A percentile compares a stretch with the other conserved stretches of the same genome.
These are phyloP conservation scores for Brachyalestes nurse DNA, from an alignment of 2,797 vertebrate genomes.

Conservation along the genomic window DNA sequence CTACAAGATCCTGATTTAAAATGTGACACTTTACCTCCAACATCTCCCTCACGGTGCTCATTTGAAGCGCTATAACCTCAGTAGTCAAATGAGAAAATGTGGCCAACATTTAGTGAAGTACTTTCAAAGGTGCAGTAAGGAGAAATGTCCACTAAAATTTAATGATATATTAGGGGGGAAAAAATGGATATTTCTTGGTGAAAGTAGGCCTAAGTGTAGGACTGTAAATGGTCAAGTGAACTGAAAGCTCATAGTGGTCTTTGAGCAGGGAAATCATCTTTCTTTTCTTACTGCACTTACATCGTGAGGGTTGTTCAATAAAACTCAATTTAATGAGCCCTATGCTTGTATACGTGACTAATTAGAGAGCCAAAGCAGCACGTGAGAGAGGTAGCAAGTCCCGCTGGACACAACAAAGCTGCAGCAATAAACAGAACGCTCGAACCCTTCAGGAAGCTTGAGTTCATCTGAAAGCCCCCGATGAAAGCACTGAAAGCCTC, in stretches of 20 bases:
- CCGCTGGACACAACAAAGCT: not conserved
- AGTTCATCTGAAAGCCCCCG: slow-evolving; percentile 34
- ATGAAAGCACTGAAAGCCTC: slow-evolving; percentile 36
- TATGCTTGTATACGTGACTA: not conserved
- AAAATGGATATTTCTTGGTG: slow-evolving; percentile 1
- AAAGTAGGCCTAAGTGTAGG: not conserved
- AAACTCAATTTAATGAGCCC: not conserved
- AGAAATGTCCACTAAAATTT: not conserved
- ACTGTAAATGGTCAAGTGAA: slow-evolving; percentile 2
- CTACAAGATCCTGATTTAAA: not conserved
- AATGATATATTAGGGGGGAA: not conserved
- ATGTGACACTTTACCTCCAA: not conserved
- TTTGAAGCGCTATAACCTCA: too few relatives aligned
- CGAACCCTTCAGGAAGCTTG: slow-evolving; percentile 14
- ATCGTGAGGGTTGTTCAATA: not conserved
- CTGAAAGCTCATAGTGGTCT: not conserved
- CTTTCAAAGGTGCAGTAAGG: slow-evolving; percentile 2
- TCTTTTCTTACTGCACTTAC: not conserved
- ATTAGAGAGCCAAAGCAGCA: not conserved
- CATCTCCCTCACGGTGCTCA: not conserved
- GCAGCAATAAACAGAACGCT: not conserved
- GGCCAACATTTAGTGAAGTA: not conserved
- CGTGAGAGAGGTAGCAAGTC: not conserved
- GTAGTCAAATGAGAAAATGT: slow-evolving; percentile 1
- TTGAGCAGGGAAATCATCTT: not conserved